These are phyloP conservation scores for Bubo blakistoni DNA, from an alignment of 2,113 vertebrate genomes.

Conservation along the genomic window DNA sequence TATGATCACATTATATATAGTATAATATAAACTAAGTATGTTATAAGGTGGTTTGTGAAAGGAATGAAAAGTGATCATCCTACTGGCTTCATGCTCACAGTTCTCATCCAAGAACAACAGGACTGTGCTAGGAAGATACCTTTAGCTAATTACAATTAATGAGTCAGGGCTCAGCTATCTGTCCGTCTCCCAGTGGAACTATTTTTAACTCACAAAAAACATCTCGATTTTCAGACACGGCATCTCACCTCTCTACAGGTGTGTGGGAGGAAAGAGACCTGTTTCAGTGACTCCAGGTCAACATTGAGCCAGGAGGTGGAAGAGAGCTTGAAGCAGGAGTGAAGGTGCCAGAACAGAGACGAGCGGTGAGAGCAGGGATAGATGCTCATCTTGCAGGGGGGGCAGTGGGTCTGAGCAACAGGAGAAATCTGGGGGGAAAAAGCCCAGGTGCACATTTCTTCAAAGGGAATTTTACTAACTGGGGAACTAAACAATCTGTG, in stretches of 20 bases:
- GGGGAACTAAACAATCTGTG: background rate
- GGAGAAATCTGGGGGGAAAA: background rate
- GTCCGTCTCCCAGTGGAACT: background rate
- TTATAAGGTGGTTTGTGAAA: background rate
- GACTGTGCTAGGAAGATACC: background rate
- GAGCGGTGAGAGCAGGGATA: background rate
- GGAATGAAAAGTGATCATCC: background rate
- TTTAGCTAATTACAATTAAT: background rate
- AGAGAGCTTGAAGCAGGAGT: background rate
- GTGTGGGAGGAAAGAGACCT: background rate
- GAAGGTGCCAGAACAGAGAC: background rate
- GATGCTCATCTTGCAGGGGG: background rate
- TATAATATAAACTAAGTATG: background rate
- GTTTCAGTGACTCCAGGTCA: background rate
- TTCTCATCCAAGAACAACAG: background rate
- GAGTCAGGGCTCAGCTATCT: background rate
- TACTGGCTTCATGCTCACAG: background rate
- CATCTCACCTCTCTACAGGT: background rate
- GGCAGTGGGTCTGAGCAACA: background rate
- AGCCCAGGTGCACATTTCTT: background rate
- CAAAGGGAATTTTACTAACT: background rate
- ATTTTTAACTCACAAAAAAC: background rate
- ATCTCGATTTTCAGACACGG: background rate
- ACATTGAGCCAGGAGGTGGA: background rate
- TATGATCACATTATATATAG: background rate